These are phyloP conservation scores for Elmis aenea DNA, from an alignment of 2,888 invertebrate species.

Conservation along the genomic window DNA sequence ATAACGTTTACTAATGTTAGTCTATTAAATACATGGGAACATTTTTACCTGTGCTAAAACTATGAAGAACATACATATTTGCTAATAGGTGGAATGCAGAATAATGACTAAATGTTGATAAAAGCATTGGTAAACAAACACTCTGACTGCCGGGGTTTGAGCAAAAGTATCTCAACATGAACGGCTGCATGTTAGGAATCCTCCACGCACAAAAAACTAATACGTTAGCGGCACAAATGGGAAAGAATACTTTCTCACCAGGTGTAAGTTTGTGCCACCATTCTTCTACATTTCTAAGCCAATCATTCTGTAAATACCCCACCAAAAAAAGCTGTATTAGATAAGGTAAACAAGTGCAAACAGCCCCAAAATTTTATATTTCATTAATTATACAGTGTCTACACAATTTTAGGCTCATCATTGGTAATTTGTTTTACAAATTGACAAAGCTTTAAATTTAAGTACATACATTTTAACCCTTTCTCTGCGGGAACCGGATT, in stretches of 20 bases:
- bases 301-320: conserved; percentile 34
- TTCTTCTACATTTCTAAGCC: conserved; percentile 44
- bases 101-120: conserved; percentile 94
- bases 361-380: too few relatives aligned
- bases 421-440: too few relatives aligned
- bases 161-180: conserved; percentile 82
- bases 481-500: too few relatives aligned
- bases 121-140: conserved; percentile 81
- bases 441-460: too few relatives aligned
- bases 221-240: conserved; percentile 72
- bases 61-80: conserved; percentile 95
- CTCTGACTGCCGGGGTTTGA: conserved; percentile 72
- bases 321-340: too few relatives aligned
- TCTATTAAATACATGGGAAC: conserved; percentile 18
- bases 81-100: conserved; percentile 79
- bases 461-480: too few relatives aligned
- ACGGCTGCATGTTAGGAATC: conserved; percentile 61
- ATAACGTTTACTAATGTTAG: neutral
- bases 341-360: too few relatives aligned
- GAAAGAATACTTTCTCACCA: conserved; percentile 73
- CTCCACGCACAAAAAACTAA: conserved; percentile 81
- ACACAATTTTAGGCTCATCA: too few relatives aligned
- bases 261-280: conserved; percentile 72
- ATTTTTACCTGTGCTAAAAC: conserved; percentile 57
- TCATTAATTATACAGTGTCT: too few relatives aligned